These are phyloP conservation scores for Passer montanus DNA, from an alignment of 2,113 vertebrate species.

Conservation along the genomic window DNA sequence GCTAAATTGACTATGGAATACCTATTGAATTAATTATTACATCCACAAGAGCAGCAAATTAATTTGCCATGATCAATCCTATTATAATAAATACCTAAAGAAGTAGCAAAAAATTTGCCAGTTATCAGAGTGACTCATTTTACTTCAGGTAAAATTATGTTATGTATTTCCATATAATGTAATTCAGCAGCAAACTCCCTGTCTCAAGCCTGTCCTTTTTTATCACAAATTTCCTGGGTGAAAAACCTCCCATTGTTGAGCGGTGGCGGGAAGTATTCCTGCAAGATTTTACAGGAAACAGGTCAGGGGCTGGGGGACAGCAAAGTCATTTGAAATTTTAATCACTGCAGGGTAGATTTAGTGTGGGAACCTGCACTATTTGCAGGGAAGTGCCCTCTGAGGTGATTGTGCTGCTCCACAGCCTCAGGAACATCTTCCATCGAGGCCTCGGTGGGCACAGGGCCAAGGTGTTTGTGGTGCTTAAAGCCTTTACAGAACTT, in stretches of 20 bases:
- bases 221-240: not conserved
- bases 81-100: slow-evolving; percentile 64
- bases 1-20: slow-evolving; percentile 72
- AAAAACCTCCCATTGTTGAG: not conserved
- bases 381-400: not conserved
- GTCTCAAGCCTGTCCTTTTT: not conserved
- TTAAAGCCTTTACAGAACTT: not conserved
- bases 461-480: not conserved
- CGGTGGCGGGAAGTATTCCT: not conserved
- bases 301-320: not conserved
- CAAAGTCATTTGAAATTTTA: not conserved
- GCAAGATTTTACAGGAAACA: not conserved
- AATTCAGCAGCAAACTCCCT: slow-evolving; percentile 14
- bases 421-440: not conserved
- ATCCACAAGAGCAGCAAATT: slow-evolving; percentile 61
- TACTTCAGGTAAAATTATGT: slow-evolving; percentile 57
- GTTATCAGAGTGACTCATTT: slow-evolving; percentile 50
- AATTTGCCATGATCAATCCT: slow-evolving; percentile 68
- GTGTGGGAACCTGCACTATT: not conserved
- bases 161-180: not conserved
- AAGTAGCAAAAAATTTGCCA: slow-evolving; percentile 52
- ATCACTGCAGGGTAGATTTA: not conserved
- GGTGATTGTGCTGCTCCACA: not conserved
- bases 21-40: slow-evolving; percentile 73
- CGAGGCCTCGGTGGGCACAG: accelerated